phyloP scores from a whole-genome alignment of 92 coral and sea anemone genomes.

The Isaurus tuberculatus region DNA sequence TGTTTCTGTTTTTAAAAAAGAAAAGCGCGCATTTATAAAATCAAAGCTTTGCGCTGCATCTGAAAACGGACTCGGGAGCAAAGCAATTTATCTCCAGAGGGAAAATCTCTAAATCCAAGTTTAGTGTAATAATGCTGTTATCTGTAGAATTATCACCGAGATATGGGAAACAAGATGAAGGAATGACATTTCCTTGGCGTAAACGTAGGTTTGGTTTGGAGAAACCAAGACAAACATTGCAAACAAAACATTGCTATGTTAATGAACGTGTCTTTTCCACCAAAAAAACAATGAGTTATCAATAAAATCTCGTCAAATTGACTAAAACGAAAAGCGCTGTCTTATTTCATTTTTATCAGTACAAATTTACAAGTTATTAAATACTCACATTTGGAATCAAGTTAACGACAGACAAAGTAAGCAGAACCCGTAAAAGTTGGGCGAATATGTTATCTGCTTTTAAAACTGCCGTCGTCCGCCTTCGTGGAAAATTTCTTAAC shows the following conservation, averaged over 20 bases:
- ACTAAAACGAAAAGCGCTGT: background rate
- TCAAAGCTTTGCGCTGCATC: background rate
- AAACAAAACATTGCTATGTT: conserved; percentile 32
- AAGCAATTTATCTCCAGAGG: background rate
- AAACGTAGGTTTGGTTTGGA: background rate
- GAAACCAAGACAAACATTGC: conserved; percentile 29
- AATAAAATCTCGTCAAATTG: background rate
- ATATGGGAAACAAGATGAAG: background rate
- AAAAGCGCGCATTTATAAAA: background rate
- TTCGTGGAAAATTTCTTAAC: conserved; percentile 68
- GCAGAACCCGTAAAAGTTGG: conserved; percentile 33
- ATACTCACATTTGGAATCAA: conserved; percentile 42
- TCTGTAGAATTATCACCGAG: background rate
- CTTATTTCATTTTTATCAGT: background rate
- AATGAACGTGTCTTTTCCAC: conserved; percentile 5
- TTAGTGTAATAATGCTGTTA: background rate
- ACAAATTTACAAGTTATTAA: background rate
- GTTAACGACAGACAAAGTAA: conserved; percentile 23
- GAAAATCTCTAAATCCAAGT: background rate
- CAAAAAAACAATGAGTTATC: conserved; percentile 18
- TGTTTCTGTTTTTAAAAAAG: background rate
- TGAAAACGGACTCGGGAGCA: background rate
- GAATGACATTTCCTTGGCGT: background rate
- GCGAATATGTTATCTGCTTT: conserved; percentile 57
- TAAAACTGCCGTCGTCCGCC: conserved; percentile 71